Evolutionary conservation across 1,140 invertebrate species (phyloP).

Genomic region (Fopius arisanus): DNA sequence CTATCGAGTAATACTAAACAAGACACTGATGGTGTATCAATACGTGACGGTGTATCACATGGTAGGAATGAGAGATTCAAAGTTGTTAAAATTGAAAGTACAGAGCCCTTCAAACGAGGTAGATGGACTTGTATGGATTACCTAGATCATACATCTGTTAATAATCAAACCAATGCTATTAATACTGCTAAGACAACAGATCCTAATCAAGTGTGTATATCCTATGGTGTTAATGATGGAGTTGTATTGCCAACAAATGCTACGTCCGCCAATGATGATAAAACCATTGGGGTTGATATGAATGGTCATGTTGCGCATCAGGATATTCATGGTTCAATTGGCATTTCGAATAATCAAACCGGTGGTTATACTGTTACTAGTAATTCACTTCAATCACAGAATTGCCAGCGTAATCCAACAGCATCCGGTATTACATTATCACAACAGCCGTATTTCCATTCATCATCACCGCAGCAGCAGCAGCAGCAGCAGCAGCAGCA

Average conservation of each 20-base stretch:
- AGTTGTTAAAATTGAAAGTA: constrained; percentile 95
- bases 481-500: too few relatives aligned
- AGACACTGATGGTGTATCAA: constrained; percentile 63
- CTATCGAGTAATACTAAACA: constrained; percentile 65
- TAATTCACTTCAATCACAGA: constrained; percentile 41
- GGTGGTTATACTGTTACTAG: constrained; percentile 39
- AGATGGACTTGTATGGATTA: constrained; percentile 97
- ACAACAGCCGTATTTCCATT: constrained; percentile 51
- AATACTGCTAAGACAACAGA: constrained; percentile 55
- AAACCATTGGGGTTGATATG: constrained; percentile 43
- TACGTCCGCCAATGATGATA: constrained; percentile 45
- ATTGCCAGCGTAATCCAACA: constrained; percentile 44
- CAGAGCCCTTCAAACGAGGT: constrained; percentile 91
- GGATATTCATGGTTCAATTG: constrained; percentile 48
- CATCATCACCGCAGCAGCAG: constrained; percentile 39
- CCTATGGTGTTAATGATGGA: constrained; percentile 61
- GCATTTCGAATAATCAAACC: constrained; percentile 37
- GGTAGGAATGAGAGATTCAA: constrained; percentile 88
- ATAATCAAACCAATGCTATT: constrained; percentile 58
- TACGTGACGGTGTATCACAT: constrained; percentile 74
- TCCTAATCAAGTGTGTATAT: constrained; percentile 63
- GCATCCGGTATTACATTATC: constrained; percentile 43
- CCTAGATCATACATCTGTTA: constrained; percentile 81
- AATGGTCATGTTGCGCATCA: constrained; percentile 56
- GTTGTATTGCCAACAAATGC: constrained; percentile 53